Base-by-base conservation (phyloP, 2,797 vertebrate genomes). In the Lemur catta region DNA sequence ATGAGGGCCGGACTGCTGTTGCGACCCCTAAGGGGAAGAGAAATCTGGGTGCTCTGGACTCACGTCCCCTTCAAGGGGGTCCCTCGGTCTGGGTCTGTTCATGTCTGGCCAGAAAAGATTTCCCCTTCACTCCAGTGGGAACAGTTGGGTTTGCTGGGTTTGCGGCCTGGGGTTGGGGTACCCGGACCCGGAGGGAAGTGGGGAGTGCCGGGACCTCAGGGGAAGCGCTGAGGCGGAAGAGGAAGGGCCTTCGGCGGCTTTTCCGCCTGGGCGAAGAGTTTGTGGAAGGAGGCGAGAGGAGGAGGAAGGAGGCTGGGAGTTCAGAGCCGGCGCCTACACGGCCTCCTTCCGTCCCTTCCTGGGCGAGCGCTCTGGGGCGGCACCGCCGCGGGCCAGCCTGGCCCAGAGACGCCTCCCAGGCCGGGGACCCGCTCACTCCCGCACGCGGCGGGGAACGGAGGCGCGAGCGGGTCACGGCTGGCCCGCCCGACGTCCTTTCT, bases 301-400 rank as follows among this genome's bases (percentile, higher is more conserved):
- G 24, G 24, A 67, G 48, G n/a, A 41, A n/a, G 41, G 38, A 85
- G 52, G 1, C 30, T 75, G 28, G 0, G 20, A 5, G 52, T n/a
- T 38, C 46, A 0, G 24, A 84, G 35, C 15, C 26, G 3, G 1
- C 20, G 59, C 33, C 43, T 8, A 1, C 17, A 4, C 24, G 0
- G 38, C 22, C 18, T 43, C 38, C 35, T 20, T 65, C 33, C 0
- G n/a, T 89, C 43, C 28, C 43, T 48, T 15, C 48, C 20, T 0
- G 2, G 4, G 33, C 0, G 30, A 43, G 0, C 17, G 26, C 84
- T 79, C 17, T 9, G 35, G 7, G 22, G 24, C 12, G 0, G 12
- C 7, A 26, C 52, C 3, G 48, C 9, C 20, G 33, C 4, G 4
- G 11, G 26, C 22, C 22, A 1, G 10, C 30, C 12, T 1, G 0